phyloP scores from a whole-genome alignment of 2,888 invertebrate species.

The Syrista parreyssii region DNA sequence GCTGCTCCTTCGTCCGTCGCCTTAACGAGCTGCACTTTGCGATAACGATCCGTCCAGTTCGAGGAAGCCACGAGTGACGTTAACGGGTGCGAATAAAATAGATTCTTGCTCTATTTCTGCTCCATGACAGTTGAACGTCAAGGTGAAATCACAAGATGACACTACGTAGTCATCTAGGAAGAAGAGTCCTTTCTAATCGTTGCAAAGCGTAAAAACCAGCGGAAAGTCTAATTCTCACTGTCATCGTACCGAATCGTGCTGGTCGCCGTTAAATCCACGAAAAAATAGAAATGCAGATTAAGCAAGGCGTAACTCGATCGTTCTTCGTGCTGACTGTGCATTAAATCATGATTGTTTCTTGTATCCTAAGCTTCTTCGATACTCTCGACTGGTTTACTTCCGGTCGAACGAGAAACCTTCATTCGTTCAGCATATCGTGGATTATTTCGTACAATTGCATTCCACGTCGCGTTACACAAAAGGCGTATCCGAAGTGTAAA shows the following conservation, averaged over 20 bases:
- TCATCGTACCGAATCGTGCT: background rate
- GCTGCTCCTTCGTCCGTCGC: background rate
- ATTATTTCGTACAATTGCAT: background rate
- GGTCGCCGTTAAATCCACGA: background rate
- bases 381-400: background rate
- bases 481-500: background rate
- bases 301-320: background rate
- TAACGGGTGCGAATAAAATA: background rate
- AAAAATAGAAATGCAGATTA: background rate
- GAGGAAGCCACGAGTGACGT: background rate
- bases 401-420: background rate
- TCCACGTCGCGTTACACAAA: background rate
- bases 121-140: background rate
- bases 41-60: background rate
- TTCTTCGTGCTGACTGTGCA: background rate
- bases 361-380: background rate
- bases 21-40: background rate
- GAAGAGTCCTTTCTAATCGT: background rate
- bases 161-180: background rate
- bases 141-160: background rate
- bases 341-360: background rate
- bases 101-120: background rate
- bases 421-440: background rate
- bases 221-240: background rate
- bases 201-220: background rate